Conservation (phyloP, 2,888 invertebrate genomes). For the Dynastes tityus region DNA sequence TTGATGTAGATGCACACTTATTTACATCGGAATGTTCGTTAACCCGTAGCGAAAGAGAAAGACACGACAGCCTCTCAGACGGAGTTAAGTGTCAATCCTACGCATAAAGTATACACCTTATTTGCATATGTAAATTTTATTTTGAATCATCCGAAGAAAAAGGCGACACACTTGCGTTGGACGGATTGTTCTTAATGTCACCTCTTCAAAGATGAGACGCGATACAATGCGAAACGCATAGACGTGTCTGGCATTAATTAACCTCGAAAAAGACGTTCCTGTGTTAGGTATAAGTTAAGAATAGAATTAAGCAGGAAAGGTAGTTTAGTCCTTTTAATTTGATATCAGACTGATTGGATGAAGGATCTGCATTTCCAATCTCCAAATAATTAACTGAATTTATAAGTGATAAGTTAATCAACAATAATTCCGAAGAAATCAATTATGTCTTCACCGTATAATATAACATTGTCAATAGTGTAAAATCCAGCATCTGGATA, state of each 20-base stretch:
- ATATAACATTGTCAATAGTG: too few relatives aligned
- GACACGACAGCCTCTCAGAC: conserved; percentile 11
- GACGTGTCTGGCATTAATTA: conserved; percentile 6
- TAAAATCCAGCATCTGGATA: too few relatives aligned
- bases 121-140: conserved; percentile 44
- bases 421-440: too few relatives aligned
- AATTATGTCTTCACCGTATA: too few relatives aligned
- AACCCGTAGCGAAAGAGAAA: conserved; percentile 21
- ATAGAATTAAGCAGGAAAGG: too few relatives aligned
- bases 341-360: too few relatives aligned
- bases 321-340: too few relatives aligned
- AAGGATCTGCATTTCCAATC: too few relatives aligned
- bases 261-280: not conserved
- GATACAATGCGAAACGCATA: not conserved
- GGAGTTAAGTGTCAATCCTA: conserved; percentile 40
- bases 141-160: conserved; percentile 30
- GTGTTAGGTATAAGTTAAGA: too few relatives aligned
- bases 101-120: conserved; percentile 31
- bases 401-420: too few relatives aligned
- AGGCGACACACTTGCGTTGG: conserved; percentile 7
- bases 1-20: conserved; percentile 14
- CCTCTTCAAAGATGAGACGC: conserved; percentile 15
- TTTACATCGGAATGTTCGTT: conserved; percentile 42
- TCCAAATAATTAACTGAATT: too few relatives aligned
- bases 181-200: conserved; percentile 32